Evolutionary conservation across 35 echinoderm and acorn worm species (phyloP), one percentile per base, ranked within the genome.

Genomic region (Apostichopus parvimensis): DNA sequence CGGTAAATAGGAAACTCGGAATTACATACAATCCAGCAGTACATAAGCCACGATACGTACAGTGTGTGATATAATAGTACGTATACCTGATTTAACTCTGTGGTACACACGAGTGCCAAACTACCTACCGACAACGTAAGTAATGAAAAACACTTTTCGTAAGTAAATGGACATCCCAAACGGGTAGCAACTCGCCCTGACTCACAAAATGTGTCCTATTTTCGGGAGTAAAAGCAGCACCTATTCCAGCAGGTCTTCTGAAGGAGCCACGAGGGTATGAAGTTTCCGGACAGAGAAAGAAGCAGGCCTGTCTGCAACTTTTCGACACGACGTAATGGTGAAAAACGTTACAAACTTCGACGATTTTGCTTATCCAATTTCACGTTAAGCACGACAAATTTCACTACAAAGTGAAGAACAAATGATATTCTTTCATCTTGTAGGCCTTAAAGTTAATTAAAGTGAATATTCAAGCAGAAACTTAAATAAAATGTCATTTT

Each of bases 381-480:
- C 68, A 24, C 53, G n/a, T 66, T 86, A 87, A 34, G 45, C 14
- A 28, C 8, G 52, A 53, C 57, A 56, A 93, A 86, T 78, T 57
- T 52, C 55, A 93, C 10, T 54, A 54, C 73, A 93, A 93, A 93
- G 92, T 93, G 83, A 93, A 93, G 80, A 93, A 93, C 92, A 93
- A 93, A 86, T 82, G 17, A 57, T 93, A 59, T 86, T 77, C 80
- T 25, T 55, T 78, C 80, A 56, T 77, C 57, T 24, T 7, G 1
- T 54, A 12, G 8, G 10, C 20, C 22, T 10, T 14, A 87, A 77
- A 87, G 61, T 45, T 26, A 57, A 18, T 34, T 1, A 93, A 93
- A 93, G 73, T 80, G 54, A 56, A 75, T 93, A 23, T 77, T 20
- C 22, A 87, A 14, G 56, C n/a, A 68, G 68, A 73, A 87, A 93